Conservation (phyloP, 2,888 invertebrate species). For the Eumacrocentrus americanus region DNA sequence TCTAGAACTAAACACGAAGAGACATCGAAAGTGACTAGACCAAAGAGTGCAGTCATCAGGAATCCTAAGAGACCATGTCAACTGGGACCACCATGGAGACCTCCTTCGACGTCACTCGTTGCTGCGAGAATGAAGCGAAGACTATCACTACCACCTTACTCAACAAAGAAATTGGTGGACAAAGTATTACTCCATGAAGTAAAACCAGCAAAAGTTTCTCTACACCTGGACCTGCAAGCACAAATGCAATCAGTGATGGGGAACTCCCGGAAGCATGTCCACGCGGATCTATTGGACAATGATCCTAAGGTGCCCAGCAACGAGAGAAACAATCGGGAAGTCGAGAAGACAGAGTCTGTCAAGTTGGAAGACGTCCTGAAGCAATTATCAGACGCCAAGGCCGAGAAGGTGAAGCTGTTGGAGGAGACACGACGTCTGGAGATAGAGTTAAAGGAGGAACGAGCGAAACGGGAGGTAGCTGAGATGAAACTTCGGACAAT, state of each 20-base stretch:
- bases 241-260: constrained; percentile 39
- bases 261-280: constrained; percentile 13
- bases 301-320: not conserved
- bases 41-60: constrained; percentile 40
- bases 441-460: constrained; percentile 47
- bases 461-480: constrained; percentile 45
- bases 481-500: constrained; percentile 47
- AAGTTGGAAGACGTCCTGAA: constrained; percentile 31
- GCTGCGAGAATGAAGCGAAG: constrained; percentile 35
- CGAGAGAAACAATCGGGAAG: not conserved
- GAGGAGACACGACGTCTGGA: constrained; percentile 43
- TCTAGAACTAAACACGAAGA: constrained; percentile 23
- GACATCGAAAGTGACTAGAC: constrained; percentile 27
- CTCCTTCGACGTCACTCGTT: constrained; percentile 19
- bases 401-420: constrained; percentile 44
- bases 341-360: not conserved
- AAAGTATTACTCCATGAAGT: not conserved
- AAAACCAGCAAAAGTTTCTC: constrained; percentile 33
- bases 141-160: not conserved
- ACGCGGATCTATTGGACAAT: not conserved
- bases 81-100: constrained; percentile 30
- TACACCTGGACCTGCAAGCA: constrained; percentile 52
- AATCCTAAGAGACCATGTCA: constrained; percentile 39
- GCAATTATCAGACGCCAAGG: constrained; percentile 39
- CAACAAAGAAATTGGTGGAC: not conserved